Percentiles rank a stretch among this genome's conserved stretches.
Evolutionary conservation across 2,113 vertebrate genomes (phyloP).

Genomic region (Cheilinus undulatus): DNA sequence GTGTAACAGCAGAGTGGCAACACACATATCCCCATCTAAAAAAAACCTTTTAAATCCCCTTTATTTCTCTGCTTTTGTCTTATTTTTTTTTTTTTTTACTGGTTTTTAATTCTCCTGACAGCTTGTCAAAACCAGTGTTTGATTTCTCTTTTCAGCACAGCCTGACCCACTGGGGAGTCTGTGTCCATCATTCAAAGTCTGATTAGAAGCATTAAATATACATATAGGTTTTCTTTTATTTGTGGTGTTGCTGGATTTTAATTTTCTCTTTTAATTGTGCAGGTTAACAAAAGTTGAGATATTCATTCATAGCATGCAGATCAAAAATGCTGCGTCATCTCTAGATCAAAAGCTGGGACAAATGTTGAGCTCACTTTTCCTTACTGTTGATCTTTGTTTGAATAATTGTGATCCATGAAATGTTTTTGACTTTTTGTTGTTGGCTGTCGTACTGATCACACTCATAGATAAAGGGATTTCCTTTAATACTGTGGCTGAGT

Average conservation of each 20-base stretch:
- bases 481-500: too few species aligned
- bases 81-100: neutral
- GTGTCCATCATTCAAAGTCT: constrained; percentile 3
- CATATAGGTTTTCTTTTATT: constrained; percentile 1
- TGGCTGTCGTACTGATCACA: too few species aligned
- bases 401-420: too few species aligned
- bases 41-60: too few species aligned
- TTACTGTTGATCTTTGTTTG: constrained; percentile 39
- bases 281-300: neutral
- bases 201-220: constrained; percentile 3
- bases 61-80: neutral
- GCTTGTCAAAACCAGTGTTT: constrained; percentile 24
- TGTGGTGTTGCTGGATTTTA: constrained; percentile 16
- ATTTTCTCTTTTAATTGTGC: constrained; percentile 18
- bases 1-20: constrained; percentile 54
- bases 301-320: too few species aligned
- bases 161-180: constrained; percentile 17
- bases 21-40: constrained; percentile 15
- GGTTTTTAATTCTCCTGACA: constrained; percentile 10
- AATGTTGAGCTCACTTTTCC: constrained; percentile 8
- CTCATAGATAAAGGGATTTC: too few species aligned
- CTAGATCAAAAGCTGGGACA: constrained; percentile 10
- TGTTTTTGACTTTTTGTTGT: too few species aligned
- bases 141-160: constrained; percentile 22
- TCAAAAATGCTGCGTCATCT: too few species aligned